Percentiles rank a stretch among this genome's conserved stretches.
These are phyloP conservation scores for Heliconius sara DNA, from an alignment of 2,888 invertebrate genomes.

Conservation along the genomic window DNA sequence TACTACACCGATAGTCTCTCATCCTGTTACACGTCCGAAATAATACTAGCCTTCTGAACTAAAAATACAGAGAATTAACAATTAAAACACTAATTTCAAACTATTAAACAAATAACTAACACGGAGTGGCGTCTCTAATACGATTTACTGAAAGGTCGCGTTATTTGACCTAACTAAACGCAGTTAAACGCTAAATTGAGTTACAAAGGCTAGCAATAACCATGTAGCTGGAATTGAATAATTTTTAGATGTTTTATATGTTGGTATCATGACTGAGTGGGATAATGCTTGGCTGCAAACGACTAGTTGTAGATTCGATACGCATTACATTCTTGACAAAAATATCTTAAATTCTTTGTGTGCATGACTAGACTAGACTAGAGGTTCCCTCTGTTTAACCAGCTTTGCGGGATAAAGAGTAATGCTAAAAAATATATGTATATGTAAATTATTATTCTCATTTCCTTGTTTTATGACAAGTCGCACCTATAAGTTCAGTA, in stretches of 20 bases:
- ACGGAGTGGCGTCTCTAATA: conserved; percentile 28
- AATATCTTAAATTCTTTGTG: too few species aligned
- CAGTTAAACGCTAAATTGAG: conserved; percentile 25
- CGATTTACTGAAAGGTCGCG: conserved; percentile 29
- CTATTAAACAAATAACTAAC: conserved; percentile 20
- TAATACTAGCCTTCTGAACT: too few species aligned
- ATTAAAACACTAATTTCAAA: conserved; percentile 9
- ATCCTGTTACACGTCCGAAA: too few species aligned
- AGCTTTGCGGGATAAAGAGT: too few species aligned
- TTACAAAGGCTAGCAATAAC: conserved; percentile 24
- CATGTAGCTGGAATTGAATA: background rate
- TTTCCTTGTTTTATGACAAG: background rate
- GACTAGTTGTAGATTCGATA: background rate
- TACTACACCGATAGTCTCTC: too few species aligned
- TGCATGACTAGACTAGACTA: too few species aligned
- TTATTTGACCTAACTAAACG: conserved; percentile 31
- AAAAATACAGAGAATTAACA: conserved; percentile 7
- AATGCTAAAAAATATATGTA: too few species aligned
- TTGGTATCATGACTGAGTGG: background rate
- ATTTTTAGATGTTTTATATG: conserved; percentile 1
- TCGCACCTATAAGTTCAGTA: too few species aligned
- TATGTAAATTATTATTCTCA: background rate
- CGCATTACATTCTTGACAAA: background rate
- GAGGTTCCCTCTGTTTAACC: too few species aligned
- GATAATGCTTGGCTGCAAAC: background rate